Percentiles rank a stretch among this genome's conserved stretches.
Evolutionary conservation across 2,797 vertebrate species (phyloP).

Genomic region (Pseudomugil gertrudae): DNA sequence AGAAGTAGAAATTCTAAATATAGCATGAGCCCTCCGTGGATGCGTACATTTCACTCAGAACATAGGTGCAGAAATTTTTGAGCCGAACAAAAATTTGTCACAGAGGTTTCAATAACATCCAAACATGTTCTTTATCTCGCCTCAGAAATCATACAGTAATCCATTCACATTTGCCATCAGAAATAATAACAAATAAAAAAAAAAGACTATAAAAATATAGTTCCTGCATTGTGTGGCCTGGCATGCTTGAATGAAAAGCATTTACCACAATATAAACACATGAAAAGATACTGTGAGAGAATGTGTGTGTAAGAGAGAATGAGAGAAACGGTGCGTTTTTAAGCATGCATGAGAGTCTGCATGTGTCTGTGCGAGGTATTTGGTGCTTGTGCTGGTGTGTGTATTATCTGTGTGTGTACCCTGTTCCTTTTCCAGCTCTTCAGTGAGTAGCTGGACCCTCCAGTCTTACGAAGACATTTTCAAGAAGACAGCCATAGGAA

Average conservation of each 20-base stretch:
- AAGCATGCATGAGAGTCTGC: conserved; percentile 63
- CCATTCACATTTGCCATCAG: conserved; percentile 67
- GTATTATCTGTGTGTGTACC: conserved; percentile 63
- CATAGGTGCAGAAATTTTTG: conserved; percentile 46
- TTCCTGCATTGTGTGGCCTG: conserved; percentile 83
- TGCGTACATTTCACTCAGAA: conserved; percentile 61
- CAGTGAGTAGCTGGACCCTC: conserved; percentile 71
- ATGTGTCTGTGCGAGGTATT: conserved; percentile 30
- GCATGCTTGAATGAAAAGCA: conserved; percentile 83
- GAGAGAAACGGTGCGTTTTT: conserved; percentile 14
- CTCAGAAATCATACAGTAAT: conserved; percentile 44
- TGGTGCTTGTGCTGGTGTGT: conserved; percentile 28
- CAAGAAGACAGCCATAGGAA: conserved; percentile 69
- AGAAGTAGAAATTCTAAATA: conserved; percentile 55
- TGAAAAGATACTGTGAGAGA: conserved; percentile 47
- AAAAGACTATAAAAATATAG: conserved; percentile 15
- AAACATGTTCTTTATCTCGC: conserved; percentile 40
- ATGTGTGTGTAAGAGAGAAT: conserved; percentile 27
- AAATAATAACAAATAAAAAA: not conserved
- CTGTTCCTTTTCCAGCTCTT: conserved; percentile 77
- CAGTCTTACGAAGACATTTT: conserved; percentile 73
- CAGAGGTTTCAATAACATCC: conserved; percentile 34
- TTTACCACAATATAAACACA: conserved; percentile 63
- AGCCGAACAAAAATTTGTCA: conserved; percentile 44
- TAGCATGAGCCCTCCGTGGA: conserved; percentile 76